Base-by-base conservation (phyloP, 2,113 vertebrate genomes). In the Mirounga angustirostris region DNA sequence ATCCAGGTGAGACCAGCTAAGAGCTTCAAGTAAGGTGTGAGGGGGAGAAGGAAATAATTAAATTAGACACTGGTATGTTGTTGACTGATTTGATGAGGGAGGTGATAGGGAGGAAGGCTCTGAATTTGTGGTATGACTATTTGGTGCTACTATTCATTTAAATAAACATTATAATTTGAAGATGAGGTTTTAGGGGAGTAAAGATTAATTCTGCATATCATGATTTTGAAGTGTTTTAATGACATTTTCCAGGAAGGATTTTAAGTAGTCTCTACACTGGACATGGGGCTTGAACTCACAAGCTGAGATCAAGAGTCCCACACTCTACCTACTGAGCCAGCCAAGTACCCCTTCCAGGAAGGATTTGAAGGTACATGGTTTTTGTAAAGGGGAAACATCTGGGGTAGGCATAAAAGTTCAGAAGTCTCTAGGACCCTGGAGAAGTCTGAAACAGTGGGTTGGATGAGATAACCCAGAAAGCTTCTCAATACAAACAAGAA, bases 81-180 rank as follows among this genome's bases (percentile, higher is more conserved):
- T 40, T 73, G 43, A 63, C 14, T 63, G 18, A 65, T 58, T 88
- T 43, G 10, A 46, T 33, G 3, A 33, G 21, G 26, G 28, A 86
- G 10, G 3, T n/a, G 13, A 58, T 4, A 9, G n/a, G 59, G 1
- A 8, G 4, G 12, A 33, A n/a, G 10, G 2, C 9, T 52, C 58
- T 40, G 36, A 46, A 54, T 30, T n/a, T 82, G 19, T 87, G 3
- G 4, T 80, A 40, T 56, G 4, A 33, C 13, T 18, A 26, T 13
- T 40, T 46, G 1, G 0, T 2, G 1, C 0, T 52, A n/a, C 58
- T 12, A 58, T 33, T 67, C 28, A 86, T 40, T 81, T 28, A 90
- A 86, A 71, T 24, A 36, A 30, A 43, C 56, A 50, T 13, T 46
- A 54, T 43, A 82, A 61, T 82, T 43, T 78, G 3, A 63, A 2